Conservation (phyloP, 2,113 vertebrate species). For the Pongo pygmaeus region DNA sequence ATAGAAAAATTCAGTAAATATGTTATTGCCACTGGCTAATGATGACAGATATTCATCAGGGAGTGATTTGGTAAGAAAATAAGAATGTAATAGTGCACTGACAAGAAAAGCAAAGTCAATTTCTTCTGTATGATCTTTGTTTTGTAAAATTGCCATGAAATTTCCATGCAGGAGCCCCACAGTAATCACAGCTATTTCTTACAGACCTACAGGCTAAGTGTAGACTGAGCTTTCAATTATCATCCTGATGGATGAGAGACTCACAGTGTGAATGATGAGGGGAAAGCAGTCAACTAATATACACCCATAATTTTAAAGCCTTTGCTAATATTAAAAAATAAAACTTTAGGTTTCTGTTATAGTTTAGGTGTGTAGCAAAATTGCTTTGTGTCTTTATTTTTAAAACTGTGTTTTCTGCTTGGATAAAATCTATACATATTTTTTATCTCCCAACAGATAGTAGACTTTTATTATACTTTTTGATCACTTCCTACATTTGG, state of each 20-base stretch:
- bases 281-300: neutral
- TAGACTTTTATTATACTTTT: neutral
- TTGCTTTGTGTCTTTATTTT: neutral
- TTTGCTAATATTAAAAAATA: neutral
- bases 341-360: neutral
- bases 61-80: slow-evolving; percentile 32
- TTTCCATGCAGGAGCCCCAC: slow-evolving; percentile 25
- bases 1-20: slow-evolving; percentile 25
- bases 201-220: neutral
- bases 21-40: neutral
- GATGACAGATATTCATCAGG: slow-evolving; percentile 28
- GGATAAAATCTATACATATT: neutral
- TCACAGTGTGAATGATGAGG: neutral
- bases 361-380: neutral
- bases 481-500: neutral
- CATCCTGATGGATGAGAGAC: neutral
- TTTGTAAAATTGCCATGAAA: slow-evolving; percentile 43
- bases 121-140: slow-evolving; percentile 45
- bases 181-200: slow-evolving; percentile 48
- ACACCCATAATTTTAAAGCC: neutral
- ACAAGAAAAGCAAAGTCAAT: slow-evolving; percentile 27
- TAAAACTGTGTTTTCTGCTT: neutral
- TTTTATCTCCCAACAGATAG: neutral
- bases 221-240: neutral
- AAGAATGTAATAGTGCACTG: neutral